Base-by-base conservation (phyloP, 2,797 vertebrate genomes). In the Heterohyrax brucei region DNA sequence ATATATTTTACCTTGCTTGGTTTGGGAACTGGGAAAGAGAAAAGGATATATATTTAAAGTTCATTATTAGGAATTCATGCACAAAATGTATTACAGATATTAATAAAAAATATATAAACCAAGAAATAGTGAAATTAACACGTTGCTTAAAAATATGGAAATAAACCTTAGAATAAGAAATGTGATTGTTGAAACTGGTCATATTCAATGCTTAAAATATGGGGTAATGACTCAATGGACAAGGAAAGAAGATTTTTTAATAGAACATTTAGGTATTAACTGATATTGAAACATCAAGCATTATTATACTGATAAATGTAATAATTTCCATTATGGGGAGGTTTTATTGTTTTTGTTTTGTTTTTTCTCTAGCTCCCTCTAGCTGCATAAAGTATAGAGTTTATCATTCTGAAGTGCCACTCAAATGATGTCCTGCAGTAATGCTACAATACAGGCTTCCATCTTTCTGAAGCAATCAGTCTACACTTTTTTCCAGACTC, bases 201-300 rank as follows among this genome's bases (percentile, higher is more conserved):
- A 16, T 50, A 14, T 61, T 24, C 50, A 19, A 10, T 3, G 1
- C n/a, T 80, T 21, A 59, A 18, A 90, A 56, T 64, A 5, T 61
- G 26, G 2, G 44, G 10, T 30, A 1, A 10, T 10, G 4, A 59
- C 1, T 70, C 6, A 0, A 33, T 3, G 82, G 24, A 70, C 3
- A 19, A 8, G 50, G 0, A 18, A 76, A 30, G 70, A 50, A 30
- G 3, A 12, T 22, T n/a, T n/a, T 26, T 18, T 59, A 76, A 62
- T 30, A 26, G 10, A 64, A 16, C 19, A 90, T 3, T 13, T 24
- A 50, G 33, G 88, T 30, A 28, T 6, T 80, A 80, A 61, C 46
- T 66, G 28, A 66, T 30, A n/a, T 13, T 89, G 66, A 26, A 62
- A 39, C 68, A 33, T 50, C 22, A 72, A 56, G 16, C 76, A 13